Conservation (phyloP, 2,888 invertebrate genomes). For the Mesoligia furuncula region DNA sequence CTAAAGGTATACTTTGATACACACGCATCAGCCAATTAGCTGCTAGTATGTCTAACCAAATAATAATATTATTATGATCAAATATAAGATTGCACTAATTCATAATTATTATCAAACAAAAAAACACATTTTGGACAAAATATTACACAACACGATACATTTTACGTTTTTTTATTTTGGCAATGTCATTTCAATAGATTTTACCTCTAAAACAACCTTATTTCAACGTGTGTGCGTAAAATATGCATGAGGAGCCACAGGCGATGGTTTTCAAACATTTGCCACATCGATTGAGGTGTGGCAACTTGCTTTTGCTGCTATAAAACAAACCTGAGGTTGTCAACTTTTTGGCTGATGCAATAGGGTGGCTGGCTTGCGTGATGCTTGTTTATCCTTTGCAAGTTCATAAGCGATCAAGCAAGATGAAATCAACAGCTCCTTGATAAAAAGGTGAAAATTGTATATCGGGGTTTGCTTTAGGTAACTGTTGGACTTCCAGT, state of each 20-base stretch:
- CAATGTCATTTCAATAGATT: slow-evolving; percentile 61
- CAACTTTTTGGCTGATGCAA: slow-evolving; percentile 87
- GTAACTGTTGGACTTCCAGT: slow-evolving; percentile 62
- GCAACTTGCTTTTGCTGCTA: slow-evolving; percentile 74
- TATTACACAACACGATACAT: slow-evolving; percentile 13
- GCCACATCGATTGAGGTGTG: slow-evolving; percentile 71
- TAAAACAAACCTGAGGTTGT: slow-evolving; percentile 78
- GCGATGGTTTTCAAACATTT: slow-evolving; percentile 67
- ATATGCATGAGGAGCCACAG: slow-evolving; percentile 53
- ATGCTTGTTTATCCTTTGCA: slow-evolving; percentile 77
- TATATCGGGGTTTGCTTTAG: slow-evolving; percentile 51
- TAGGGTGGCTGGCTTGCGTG: slow-evolving; percentile 80
- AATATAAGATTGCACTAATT: slow-evolving; percentile 1
- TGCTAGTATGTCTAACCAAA: too few relatives aligned
- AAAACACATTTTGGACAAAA: slow-evolving; percentile 1
- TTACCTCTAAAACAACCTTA: slow-evolving; percentile 28
- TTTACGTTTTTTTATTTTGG: slow-evolving; percentile 41
- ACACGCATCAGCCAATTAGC: too few relatives aligned
- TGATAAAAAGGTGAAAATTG: slow-evolving; percentile 71
- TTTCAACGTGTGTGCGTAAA: slow-evolving; percentile 35
- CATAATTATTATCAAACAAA: not conserved
- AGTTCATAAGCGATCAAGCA: slow-evolving; percentile 63
- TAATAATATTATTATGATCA: not conserved
- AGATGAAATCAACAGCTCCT: slow-evolving; percentile 69
- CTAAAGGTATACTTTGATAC: slow-evolving; percentile 11